These are phyloP conservation scores for Archivesica marissinica DNA, from an alignment of 1,140 invertebrate species.

Conservation along the genomic window DNA sequence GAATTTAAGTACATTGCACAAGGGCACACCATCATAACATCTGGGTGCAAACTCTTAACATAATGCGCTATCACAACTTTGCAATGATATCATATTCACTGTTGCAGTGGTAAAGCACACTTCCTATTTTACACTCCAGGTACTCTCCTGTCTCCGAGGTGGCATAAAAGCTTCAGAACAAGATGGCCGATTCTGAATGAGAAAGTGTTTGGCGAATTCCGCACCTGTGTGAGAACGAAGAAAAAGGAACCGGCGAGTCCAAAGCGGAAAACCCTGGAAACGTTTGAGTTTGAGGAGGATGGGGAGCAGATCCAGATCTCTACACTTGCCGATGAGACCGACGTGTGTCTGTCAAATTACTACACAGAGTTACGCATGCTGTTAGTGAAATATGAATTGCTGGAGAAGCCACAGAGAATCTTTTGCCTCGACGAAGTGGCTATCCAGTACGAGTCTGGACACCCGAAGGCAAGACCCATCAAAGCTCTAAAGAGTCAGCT, in stretches of 20 bases:
- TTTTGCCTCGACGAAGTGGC: slow-evolving; percentile 55
- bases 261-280: slow-evolving; percentile 48
- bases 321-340: slow-evolving; percentile 46
- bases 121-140: background rate
- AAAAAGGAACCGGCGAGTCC: slow-evolving; percentile 22
- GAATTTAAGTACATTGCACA: no score
- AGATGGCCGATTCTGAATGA: slow-evolving; percentile 58
- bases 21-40: no score
- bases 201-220: slow-evolving; percentile 54
- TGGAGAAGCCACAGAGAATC: slow-evolving; percentile 47
- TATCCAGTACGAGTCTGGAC: slow-evolving; percentile 56
- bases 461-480: slow-evolving; percentile 50
- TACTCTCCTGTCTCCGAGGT: slow-evolving; percentile 49
- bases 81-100: no score
- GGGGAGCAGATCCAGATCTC: slow-evolving; percentile 59
- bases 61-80: no score
- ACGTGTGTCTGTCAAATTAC: slow-evolving; percentile 54
- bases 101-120: no score
- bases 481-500: slow-evolving; percentile 44
- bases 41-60: no score
- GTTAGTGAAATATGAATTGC: slow-evolving; percentile 48
- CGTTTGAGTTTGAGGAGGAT: slow-evolving; percentile 59
- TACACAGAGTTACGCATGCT: slow-evolving; percentile 44
- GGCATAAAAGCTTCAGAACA: slow-evolving; percentile 57
- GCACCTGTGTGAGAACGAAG: slow-evolving; percentile 37